phyloP scores from a whole-genome alignment of 1,140 invertebrate genomes.

The Zaprionus camerounensis region DNA sequence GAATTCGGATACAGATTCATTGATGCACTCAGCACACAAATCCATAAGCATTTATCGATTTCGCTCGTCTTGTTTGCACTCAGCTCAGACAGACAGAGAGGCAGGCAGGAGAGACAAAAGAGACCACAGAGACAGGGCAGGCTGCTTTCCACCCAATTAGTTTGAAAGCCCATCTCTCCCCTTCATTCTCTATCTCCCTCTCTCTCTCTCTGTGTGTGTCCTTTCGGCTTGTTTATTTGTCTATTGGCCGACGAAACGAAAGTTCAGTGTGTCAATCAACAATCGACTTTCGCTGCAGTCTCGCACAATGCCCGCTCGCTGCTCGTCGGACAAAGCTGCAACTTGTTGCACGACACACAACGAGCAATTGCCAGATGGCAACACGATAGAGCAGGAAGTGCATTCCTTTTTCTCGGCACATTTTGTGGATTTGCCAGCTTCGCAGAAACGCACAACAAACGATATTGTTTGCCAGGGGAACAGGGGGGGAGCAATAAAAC shows the following conservation, averaged over 20 bases:
- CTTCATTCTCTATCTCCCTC: background rate
- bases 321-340: conserved; percentile 12
- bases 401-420: background rate
- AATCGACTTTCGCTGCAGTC: conserved; percentile 30
- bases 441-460: conserved; percentile 67
- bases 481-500: conserved; percentile 60
- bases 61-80: conserved; percentile 34
- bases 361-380: no score
- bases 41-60: conserved; percentile 66
- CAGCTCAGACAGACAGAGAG: conserved; percentile 8
- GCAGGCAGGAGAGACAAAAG: background rate
- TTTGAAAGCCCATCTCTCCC: conserved; percentile 41
- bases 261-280: conserved; percentile 55
- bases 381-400: background rate
- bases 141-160: conserved; percentile 66
- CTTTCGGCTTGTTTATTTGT: conserved; percentile 38
- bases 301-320: conserved; percentile 13
- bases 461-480: conserved; percentile 11
- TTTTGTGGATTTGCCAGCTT: conserved; percentile 38
- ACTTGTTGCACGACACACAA: conserved; percentile 41
- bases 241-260: conserved; percentile 27
- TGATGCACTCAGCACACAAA: conserved; percentile 70
- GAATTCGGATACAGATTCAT: conserved; percentile 38
- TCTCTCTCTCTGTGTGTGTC: background rate
- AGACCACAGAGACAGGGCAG: background rate